Conservation (phyloP, 2,888 invertebrate species). For the Harpalus rubripes region DNA sequence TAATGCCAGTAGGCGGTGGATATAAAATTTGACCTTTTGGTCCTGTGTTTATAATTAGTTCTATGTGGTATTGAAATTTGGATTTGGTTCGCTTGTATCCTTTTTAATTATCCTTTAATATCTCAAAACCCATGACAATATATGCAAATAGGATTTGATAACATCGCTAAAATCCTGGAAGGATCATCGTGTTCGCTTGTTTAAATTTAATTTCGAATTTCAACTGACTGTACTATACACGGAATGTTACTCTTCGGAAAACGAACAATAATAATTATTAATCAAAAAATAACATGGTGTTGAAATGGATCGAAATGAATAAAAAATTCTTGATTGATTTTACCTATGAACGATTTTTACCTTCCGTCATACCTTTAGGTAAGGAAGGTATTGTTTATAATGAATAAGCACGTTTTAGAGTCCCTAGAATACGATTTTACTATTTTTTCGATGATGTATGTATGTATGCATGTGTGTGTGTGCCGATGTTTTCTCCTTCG, state of each 20-base stretch:
- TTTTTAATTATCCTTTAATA: conserved; percentile 7
- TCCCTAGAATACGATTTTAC: no score
- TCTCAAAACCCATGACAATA: conserved; percentile 2
- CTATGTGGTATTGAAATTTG: neutral
- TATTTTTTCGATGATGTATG: no score
- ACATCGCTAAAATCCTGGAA: neutral
- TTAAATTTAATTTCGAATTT: neutral
- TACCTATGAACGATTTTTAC: no score
- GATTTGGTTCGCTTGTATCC: neutral
- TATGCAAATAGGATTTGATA: conserved; percentile 3
- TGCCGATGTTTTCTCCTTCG: no score
- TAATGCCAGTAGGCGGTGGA: neutral
- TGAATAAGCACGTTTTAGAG: no score
- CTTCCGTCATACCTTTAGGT: no score
- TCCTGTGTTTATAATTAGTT: neutral
- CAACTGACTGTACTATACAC: neutral
- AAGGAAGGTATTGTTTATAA: no score
- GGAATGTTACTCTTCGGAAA: neutral
- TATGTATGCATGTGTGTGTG: no score
- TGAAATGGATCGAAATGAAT: no score
- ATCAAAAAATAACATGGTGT: no score
- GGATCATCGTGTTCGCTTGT: neutral
- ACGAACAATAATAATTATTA: neutral
- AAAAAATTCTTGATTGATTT: no score
- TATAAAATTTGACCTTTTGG: no score